These are phyloP conservation scores for Papio anubis DNA, from an alignment of 2,113 vertebrate genomes.

Conservation along the genomic window DNA sequence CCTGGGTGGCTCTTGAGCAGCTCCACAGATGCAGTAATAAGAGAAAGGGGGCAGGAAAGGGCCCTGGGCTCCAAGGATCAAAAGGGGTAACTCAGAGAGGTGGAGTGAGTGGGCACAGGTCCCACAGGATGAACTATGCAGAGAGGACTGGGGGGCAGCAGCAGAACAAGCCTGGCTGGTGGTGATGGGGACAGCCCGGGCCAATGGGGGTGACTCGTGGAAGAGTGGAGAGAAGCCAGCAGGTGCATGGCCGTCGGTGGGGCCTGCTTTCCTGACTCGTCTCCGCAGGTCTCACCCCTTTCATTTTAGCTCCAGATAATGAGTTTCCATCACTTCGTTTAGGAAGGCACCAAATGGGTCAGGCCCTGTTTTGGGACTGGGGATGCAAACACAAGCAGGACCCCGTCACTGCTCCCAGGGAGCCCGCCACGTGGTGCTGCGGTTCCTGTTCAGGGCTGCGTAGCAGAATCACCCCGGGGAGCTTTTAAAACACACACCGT, in stretches of 20 bases:
- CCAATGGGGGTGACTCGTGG: not conserved
- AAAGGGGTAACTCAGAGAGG: not conserved
- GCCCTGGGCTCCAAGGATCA: not conserved
- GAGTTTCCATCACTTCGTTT: not conserved
- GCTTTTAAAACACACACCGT: rapidly evolving
- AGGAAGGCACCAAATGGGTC: not conserved
- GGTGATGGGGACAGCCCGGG: not conserved
- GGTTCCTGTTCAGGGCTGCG: not conserved
- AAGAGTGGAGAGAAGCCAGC: not conserved
- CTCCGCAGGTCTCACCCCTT: not conserved
- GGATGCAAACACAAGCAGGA: not conserved
- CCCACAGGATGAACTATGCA: not conserved
- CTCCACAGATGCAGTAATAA: not conserved
- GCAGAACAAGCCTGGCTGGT: not conserved
- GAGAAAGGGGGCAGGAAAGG: not conserved
- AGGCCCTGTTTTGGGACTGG: not conserved
- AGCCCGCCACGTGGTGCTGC: too few relatives aligned
- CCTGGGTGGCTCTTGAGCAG: not conserved
- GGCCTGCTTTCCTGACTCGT: not conserved
- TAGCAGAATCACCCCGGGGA: not conserved
- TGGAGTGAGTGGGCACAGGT: not conserved
- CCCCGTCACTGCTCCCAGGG: not conserved
- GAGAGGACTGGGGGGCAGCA: not conserved
- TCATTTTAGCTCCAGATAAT: not conserved
- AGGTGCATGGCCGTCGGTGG: rapidly evolving